These are phyloP conservation scores for Brachypterus glaber DNA, from an alignment of 2,888 invertebrate species.

Conservation along the genomic window DNA sequence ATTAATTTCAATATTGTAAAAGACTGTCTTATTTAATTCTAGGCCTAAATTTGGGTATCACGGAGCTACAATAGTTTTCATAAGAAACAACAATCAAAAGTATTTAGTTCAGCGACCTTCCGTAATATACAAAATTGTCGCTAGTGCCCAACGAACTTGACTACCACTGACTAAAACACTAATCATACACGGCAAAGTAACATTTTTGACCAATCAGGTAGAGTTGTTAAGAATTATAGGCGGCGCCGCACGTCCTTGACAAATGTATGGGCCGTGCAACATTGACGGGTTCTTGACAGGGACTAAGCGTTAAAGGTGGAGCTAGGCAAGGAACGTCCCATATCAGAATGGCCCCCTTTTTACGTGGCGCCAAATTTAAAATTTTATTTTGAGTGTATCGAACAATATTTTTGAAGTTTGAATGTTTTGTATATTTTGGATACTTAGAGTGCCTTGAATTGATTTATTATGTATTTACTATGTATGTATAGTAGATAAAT, in stretches of 20 bases:
- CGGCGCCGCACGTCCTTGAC: slow-evolving; percentile 38
- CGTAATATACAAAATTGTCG: slow-evolving; percentile 33
- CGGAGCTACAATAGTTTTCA: background rate
- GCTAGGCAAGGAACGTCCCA: slow-evolving; percentile 38
- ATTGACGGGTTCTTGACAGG: slow-evolving; percentile 41
- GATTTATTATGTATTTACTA: background rate
- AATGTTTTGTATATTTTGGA: slow-evolving; percentile 1
- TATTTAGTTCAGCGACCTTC: slow-evolving; percentile 35
- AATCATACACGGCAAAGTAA: slow-evolving; percentile 36
- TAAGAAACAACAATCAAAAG: slow-evolving; percentile 26
- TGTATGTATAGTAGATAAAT: slow-evolving; percentile 1
- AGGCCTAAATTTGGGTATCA: background rate
- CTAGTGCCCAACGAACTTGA: slow-evolving; percentile 36
- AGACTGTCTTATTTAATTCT: too few relatives aligned
- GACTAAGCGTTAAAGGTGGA: slow-evolving; percentile 43
- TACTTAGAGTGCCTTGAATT: background rate
- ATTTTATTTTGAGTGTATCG: too few relatives aligned
- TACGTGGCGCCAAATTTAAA: slow-evolving; percentile 39
- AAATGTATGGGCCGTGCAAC: slow-evolving; percentile 41
- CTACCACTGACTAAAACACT: slow-evolving; percentile 34
- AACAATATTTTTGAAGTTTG: background rate
- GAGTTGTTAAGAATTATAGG: slow-evolving; percentile 33
- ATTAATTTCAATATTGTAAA: too few relatives aligned
- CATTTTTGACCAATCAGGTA: slow-evolving; percentile 36
- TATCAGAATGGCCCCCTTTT: slow-evolving; percentile 40